Base-by-base conservation (phyloP, 2,113 vertebrate species). In the Zeus faber region DNA sequence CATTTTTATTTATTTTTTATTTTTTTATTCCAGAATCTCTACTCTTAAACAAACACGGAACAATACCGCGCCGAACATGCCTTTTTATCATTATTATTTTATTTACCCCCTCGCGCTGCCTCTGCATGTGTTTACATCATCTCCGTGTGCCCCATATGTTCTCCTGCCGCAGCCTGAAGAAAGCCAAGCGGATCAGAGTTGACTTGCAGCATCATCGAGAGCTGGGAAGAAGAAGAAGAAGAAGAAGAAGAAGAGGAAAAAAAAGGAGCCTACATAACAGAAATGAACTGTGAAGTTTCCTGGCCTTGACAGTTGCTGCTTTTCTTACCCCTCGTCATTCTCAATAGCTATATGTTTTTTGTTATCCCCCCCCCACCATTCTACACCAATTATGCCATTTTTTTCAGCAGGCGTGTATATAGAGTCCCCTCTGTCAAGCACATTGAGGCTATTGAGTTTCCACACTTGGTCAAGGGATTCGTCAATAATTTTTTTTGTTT, bases 201-300 rank as follows among this genome's bases (percentile, higher is more conserved):
- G 77, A 76, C 41, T 65, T 31, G 44, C 13, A 51, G 31, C 49
- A 72, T 70, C 61, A 48, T 63, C 64, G n/a, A 47, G 64, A 16
- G 68, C 51, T 39, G 39, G 26, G 10, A 62, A 45, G 58, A 58
- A 65, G 65, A 70, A 68, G 65, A 72, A 68, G 69, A 55, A 70
- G 41, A 58, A 37, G 54, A 37, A 57, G 63, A 35, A 35, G 14
- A 6, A 17, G 18, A 17, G 18, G 8, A 20, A 43, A 43, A n/a
- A 20, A n/a, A 20, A 7, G 41, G 9, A 10, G 17, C 7, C 20
- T 17, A 3, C 41, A 48, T 58, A 56, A 77, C 76, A 77, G 81
- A n/a, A n/a, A 85, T 69, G 79, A 56, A 68, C 63, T 52, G 64
- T 48, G 53, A 74, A 60, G 72, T 75, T 67, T 81, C 74, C 54